phyloP scores from a whole-genome alignment of 2,113 vertebrate genomes.

The Notechis scutatus region DNA sequence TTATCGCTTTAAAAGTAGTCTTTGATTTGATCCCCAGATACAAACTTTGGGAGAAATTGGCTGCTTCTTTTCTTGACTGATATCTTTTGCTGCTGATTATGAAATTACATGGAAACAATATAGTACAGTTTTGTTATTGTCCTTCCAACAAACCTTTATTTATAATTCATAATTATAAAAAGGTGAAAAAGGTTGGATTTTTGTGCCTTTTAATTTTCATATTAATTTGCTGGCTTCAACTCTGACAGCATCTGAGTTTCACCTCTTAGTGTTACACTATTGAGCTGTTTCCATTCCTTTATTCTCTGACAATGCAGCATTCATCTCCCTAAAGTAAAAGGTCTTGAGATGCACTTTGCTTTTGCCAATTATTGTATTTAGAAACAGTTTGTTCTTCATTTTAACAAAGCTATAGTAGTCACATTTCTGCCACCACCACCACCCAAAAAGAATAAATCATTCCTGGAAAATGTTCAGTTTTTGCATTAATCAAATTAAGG shows the following conservation, averaged over 20 bases:
- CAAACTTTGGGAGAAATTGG: neutral
- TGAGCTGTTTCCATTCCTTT: neutral
- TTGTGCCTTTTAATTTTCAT: neutral
- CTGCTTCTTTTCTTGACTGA: neutral
- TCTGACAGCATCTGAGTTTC: neutral
- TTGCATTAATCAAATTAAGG: neutral
- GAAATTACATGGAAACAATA: neutral
- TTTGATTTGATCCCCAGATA: neutral
- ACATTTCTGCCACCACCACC: neutral
- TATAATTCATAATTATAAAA: neutral
- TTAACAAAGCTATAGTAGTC: neutral
- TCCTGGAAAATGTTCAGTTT: neutral
- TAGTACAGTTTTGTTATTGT: neutral
- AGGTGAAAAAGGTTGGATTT: neutral
- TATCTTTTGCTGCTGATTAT: neutral
- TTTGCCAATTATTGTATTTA: neutral
- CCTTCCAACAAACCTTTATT: neutral
- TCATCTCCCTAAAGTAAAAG: neutral
- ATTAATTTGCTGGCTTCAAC: neutral
- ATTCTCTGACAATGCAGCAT: neutral
- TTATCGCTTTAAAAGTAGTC: neutral
- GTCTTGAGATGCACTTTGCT: neutral
- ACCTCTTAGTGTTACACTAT: neutral
- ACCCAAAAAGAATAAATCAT: neutral
- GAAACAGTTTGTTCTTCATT: neutral